Percentiles rank a stretch among this genome's conserved stretches.
Evolutionary conservation across 2,797 vertebrate genomes (phyloP).

Genomic region (Clarias laeviceps): DNA sequence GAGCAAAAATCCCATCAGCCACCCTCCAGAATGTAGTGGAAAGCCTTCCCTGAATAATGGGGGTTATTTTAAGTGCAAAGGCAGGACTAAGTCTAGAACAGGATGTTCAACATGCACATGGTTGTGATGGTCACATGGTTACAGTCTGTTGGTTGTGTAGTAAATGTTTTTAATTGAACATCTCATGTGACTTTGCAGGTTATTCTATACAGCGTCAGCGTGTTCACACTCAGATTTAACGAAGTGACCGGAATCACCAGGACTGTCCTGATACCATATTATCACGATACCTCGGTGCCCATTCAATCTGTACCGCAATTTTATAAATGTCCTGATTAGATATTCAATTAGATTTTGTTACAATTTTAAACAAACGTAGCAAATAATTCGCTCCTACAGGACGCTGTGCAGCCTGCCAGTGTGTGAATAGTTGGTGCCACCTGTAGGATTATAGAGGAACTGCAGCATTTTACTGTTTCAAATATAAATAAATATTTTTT

Average conservation of each 20-base stretch:
- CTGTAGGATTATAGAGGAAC: no score
- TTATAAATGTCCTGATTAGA: no score
- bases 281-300: no score
- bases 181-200: neutral
- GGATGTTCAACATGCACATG: neutral
- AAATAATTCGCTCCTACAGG: no score
- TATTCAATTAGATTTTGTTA: no score
- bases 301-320: no score
- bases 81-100: neutral
- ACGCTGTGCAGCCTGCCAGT: no score
- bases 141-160: neutral
- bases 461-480: no score
- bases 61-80: neutral
- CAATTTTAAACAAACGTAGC: no score
- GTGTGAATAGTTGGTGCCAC: no score
- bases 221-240: neutral
- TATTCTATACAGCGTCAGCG: neutral
- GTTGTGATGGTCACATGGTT: neutral
- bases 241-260: neutral
- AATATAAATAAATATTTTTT: no score
- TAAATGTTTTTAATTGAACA: neutral
- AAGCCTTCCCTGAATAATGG: neutral
- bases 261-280: no score
- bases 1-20: neutral
- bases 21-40: neutral